phyloP scores from a whole-genome alignment of 2,888 invertebrate species.

The Polyommatus icarus region DNA sequence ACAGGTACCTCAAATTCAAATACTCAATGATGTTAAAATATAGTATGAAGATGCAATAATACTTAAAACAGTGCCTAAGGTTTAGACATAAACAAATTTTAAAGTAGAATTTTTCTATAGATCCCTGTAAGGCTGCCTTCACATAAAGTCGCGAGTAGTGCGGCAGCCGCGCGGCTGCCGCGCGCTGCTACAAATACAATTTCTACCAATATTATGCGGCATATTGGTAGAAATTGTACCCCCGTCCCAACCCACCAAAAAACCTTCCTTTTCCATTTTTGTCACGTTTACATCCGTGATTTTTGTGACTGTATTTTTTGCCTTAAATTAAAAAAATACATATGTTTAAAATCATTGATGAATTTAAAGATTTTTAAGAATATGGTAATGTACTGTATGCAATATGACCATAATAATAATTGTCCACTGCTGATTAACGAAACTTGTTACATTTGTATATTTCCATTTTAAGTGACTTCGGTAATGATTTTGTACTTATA shows the following conservation, averaged over 20 bases:
- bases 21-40: not conserved
- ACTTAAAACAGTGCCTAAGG: not conserved
- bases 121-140: too few species aligned
- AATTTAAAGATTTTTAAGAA: not conserved
- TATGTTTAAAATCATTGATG: not conserved
- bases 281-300: not conserved
- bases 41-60: not conserved
- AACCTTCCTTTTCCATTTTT: too few species aligned
- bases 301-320: not conserved
- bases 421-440: not conserved
- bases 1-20: not conserved
- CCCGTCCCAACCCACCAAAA: too few species aligned
- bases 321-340: not conserved
- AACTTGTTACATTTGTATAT: conserved; percentile 59
- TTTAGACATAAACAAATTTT: not conserved
- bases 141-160: too few species aligned
- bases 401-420: not conserved
- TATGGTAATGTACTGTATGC: not conserved
- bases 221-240: too few species aligned
- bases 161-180: too few species aligned
- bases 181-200: too few species aligned
- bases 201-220: too few species aligned
- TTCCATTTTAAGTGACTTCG: conserved; percentile 58
- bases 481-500: conserved; percentile 65
- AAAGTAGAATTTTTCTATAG: not conserved